These are phyloP conservation scores for Andrena bicolor DNA, from an alignment of 2,888 invertebrate species.

Conservation along the genomic window DNA sequence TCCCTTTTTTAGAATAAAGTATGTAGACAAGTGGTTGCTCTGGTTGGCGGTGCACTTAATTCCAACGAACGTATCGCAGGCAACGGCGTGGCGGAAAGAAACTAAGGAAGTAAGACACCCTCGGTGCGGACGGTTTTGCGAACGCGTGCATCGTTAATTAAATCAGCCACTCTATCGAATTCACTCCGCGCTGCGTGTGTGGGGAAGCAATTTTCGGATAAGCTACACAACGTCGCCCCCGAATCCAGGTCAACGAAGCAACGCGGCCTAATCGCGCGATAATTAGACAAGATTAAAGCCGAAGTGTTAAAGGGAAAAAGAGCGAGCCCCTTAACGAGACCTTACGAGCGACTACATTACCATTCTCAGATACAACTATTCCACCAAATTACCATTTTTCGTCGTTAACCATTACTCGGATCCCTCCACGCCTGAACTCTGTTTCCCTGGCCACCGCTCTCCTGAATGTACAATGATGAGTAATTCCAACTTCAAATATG, in stretches of 20 bases:
- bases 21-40: too few species aligned
- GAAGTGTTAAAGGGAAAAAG: constrained; percentile 30
- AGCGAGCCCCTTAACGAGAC: constrained; percentile 13
- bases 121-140: neutral
- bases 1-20: too few species aligned
- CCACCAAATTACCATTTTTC: neutral
- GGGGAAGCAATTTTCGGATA: constrained; percentile 55
- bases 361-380: constrained; percentile 3
- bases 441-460: too few species aligned
- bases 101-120: neutral
- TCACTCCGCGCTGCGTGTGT: constrained; percentile 43
- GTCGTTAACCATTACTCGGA: neutral
- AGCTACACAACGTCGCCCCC: constrained; percentile 26
- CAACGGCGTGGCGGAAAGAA: too few species aligned
- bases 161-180: constrained; percentile 37
- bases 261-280: constrained; percentile 39
- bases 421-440: neutral
- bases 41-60: too few species aligned
- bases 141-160: constrained; percentile 54
- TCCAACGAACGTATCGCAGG: too few species aligned
- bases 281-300: constrained; percentile 38
- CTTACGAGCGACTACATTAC: constrained; percentile 21
- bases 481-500: too few species aligned
- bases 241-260: constrained; percentile 44
- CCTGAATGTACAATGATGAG: too few species aligned